Evolutionary conservation across 2,888 invertebrate genomes (phyloP), one percentile per base, ranked within the genome.

Genomic region (Erebia palarica): DNA sequence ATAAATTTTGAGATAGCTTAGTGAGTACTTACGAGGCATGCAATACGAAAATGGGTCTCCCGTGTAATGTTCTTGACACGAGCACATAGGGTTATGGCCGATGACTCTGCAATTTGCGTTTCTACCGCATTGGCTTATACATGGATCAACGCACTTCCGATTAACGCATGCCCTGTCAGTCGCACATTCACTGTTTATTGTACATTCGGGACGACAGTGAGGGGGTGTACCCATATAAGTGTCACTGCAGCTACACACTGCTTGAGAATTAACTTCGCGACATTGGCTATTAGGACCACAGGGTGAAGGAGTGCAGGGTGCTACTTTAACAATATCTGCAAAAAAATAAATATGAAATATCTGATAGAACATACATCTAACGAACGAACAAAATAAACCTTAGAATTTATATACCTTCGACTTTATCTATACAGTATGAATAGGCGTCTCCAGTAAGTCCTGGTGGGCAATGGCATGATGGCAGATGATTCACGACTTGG

Each of bases 51-150:
- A 96, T 3, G 97, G 96, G 94, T 97, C 96, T n/a, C 97, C 97
- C 14, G 96, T 96, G 79, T 94, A 95, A 67, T 95, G 94, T 16
- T 94, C 88, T 75, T 95, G 94, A 83, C 97, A 97, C 21, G 95
- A 95, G 83, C 97, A 97, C 76, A 97, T 95, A 1, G 97, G 97
- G 82, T 96, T 96, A 82, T 98, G 97, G 79, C 96, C 96, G 74
- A 96, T 95, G 27, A 97, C 97, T 85, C 96, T 95, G 78, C 98
- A 98, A 69, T 95, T 94, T 11, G 97, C 96, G 81, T 96, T 96
- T 76, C 95, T 94, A 18, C 96, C 97, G 81, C 98, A 98, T 59
- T 96, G 95, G 65, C 96, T 96, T 3, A 94, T 94, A 78, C 97
- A 97, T 11, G 97, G 97, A 88, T 97, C 95, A 65, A 94, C 93